Evolutionary conservation across 2,113 vertebrate species (phyloP).

Genomic region (Isurus oxyrinchus): DNA sequence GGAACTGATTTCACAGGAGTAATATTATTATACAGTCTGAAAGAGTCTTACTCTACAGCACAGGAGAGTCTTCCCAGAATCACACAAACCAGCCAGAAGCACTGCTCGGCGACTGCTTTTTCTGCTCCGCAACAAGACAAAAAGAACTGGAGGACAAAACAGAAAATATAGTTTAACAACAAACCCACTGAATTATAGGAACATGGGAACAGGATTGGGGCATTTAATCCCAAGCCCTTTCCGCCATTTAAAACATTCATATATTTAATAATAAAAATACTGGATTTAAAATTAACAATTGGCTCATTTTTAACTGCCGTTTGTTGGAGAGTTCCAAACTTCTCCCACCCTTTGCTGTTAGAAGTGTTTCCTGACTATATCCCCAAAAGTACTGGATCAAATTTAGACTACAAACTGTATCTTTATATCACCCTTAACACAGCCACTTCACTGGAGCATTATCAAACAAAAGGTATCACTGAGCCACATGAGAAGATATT

Average conservation of each 20-base stretch:
- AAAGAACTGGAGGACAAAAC: slow-evolving; percentile 51
- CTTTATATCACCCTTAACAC: too few species aligned
- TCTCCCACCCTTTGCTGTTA: too few species aligned
- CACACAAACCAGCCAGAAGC: slow-evolving; percentile 60
- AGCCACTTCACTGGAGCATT: too few species aligned
- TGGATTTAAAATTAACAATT: too few species aligned
- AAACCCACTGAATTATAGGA: background rate
- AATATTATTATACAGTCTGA: background rate
- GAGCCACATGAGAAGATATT: too few species aligned
- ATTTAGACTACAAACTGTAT: too few species aligned
- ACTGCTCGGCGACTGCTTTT: slow-evolving; percentile 56
- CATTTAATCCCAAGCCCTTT: background rate
- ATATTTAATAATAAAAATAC: too few species aligned
- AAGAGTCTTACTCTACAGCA: slow-evolving; percentile 55
- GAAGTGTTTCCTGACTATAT: too few species aligned
- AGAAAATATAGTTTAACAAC: background rate
- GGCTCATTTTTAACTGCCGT: too few species aligned
- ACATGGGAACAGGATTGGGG: background rate
- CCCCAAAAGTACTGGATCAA: too few species aligned
- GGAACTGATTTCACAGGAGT: background rate
- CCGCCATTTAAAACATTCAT: background rate
- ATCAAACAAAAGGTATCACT: too few species aligned
- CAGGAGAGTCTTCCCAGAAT: slow-evolving; percentile 62
- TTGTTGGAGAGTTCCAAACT: too few species aligned
- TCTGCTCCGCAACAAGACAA: slow-evolving; percentile 53